Percentiles rank a stretch among this genome's conserved stretches.
phyloP scores from a whole-genome alignment of 2,797 vertebrate species.

The Rhinogobio ventralis region DNA sequence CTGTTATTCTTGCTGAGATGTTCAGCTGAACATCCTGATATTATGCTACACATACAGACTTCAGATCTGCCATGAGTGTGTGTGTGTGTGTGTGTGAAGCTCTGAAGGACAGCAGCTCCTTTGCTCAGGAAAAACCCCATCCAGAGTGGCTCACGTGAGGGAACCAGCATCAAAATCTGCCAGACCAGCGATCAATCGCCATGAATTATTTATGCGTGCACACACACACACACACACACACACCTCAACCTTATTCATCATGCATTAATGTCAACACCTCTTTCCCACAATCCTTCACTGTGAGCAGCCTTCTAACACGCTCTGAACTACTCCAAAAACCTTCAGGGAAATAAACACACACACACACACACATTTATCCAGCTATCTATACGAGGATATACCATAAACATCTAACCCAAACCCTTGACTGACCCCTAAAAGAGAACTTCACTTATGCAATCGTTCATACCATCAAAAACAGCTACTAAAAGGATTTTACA shows the following conservation, averaged over 20 bases:
- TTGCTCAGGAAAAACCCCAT: slow-evolving; percentile 24
- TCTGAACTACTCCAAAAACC: not conserved
- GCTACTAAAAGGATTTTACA: not conserved
- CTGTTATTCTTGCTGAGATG: no score
- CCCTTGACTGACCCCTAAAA: not conserved
- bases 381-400: not conserved
- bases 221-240: slow-evolving; percentile 38
- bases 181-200: slow-evolving; percentile 64
- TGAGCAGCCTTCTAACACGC: slow-evolving; percentile 4
- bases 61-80: not conserved
- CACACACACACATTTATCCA: slow-evolving; percentile 10
- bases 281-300: slow-evolving; percentile 26
- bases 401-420: not conserved
- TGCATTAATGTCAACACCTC: slow-evolving; percentile 21
- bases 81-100: not conserved
- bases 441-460: not conserved
- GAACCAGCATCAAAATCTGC: slow-evolving; percentile 40
- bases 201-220: slow-evolving; percentile 69
- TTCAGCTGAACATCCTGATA: no score
- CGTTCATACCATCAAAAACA: not conserved
- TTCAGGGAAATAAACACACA: slow-evolving; percentile 17
- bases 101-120: slow-evolving; percentile 48
- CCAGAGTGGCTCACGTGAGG: slow-evolving; percentile 33
- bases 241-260: slow-evolving; percentile 39
- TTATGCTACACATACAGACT: no score